Conservation (phyloP, 1,140 invertebrate genomes). For the Drosophila nebulosa region DNA sequence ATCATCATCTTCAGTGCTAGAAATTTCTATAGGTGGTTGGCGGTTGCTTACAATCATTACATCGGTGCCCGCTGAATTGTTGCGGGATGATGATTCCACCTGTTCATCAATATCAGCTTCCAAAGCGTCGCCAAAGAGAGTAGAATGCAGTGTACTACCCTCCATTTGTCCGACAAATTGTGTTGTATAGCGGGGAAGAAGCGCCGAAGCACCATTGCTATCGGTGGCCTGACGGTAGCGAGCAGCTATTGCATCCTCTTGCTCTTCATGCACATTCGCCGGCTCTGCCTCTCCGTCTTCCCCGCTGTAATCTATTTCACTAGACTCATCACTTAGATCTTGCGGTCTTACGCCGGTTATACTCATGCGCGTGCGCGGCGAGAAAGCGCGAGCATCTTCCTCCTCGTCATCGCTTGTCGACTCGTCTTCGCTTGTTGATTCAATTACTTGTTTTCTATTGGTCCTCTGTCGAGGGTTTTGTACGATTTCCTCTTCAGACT, state of each 20-base stretch:
- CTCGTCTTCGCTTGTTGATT: conserved; percentile 59
- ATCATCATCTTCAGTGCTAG: conserved; percentile 47
- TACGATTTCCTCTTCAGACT: conserved; percentile 10
- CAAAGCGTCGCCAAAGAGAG: conserved; percentile 25
- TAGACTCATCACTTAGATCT: conserved; percentile 60
- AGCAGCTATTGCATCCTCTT: neutral
- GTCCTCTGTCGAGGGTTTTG: neutral
- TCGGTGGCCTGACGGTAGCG: neutral
- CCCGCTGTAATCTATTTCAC: conserved; percentile 70
- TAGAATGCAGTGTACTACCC: conserved; percentile 55
- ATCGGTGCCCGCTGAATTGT: conserved; percentile 52
- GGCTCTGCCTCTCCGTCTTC: neutral
- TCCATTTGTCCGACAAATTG: conserved; percentile 57
- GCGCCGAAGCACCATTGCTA: neutral
- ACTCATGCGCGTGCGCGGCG: conserved; percentile 73
- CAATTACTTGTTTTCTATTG: neutral
- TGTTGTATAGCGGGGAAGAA: conserved; percentile 55
- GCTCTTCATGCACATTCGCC: neutral
- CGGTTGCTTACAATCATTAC: conserved; percentile 59
- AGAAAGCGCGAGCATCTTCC: conserved; percentile 54
- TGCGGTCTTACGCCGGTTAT: conserved; percentile 69
- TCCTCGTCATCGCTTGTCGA: conserved; percentile 67
- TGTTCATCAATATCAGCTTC: conserved; percentile 1
- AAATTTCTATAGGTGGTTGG: conserved; percentile 65
- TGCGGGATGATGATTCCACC: neutral